phyloP scores from a whole-genome alignment of 1,140 invertebrate genomes.

The Drosophila miranda region DNA sequence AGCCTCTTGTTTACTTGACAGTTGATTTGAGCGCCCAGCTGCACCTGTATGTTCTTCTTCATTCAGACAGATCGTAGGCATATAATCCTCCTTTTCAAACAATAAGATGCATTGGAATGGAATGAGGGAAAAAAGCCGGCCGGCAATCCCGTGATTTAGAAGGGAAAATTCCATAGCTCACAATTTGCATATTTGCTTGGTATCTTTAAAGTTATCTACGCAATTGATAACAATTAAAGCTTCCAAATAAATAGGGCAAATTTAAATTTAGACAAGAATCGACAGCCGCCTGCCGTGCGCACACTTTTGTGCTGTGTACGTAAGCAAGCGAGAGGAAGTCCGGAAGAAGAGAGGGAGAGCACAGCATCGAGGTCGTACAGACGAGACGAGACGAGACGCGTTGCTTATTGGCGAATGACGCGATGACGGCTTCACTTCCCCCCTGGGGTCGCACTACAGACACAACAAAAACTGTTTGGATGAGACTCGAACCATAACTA shows the following conservation, averaged over 20 bases:
- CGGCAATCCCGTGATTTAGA: conserved; percentile 2
- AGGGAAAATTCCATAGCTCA: conserved; percentile 20
- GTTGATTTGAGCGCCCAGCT: conserved; percentile 30
- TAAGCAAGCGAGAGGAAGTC: not conserved
- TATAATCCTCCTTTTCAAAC: no score
- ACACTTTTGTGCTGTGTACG: no score
- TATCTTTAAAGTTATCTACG: conserved; percentile 60
- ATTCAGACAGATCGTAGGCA: not conserved
- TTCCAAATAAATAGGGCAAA: conserved; percentile 69
- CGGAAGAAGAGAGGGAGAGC: not conserved
- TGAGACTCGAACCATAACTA: no score
- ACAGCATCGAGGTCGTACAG: not conserved
- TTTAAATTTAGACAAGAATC: conserved; percentile 70
- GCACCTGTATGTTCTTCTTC: not conserved
- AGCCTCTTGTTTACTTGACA: conserved; percentile 25
- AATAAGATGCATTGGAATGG: no score
- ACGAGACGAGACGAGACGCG: no score
- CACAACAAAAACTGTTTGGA: no score
- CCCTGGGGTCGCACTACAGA: no score
- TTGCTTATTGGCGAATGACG: no score
- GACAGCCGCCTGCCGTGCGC: not conserved
- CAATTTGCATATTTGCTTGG: conserved; percentile 27
- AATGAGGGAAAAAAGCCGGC: no score
- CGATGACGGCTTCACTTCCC: no score
- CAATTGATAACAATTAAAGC: conserved; percentile 74